phyloP scores from a whole-genome alignment of 2,888 invertebrate species.

The Trichopria drosophilae region DNA sequence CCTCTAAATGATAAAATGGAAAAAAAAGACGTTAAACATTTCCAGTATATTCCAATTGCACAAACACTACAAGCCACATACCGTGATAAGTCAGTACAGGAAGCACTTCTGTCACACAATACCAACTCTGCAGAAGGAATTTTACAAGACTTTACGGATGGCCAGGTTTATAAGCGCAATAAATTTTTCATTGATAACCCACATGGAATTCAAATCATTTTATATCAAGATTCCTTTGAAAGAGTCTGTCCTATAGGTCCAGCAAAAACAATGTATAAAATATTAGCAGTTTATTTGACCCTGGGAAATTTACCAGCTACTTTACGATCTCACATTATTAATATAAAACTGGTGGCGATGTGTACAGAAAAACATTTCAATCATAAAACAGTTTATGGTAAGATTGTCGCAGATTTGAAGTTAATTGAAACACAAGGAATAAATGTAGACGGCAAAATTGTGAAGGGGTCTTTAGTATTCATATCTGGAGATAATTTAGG shows the following conservation, averaged over 20 bases:
- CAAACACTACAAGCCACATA: slow-evolving; percentile 31
- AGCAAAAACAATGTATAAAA: slow-evolving; percentile 35
- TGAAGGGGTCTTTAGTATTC: slow-evolving; percentile 38
- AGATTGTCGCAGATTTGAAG: slow-evolving; percentile 38
- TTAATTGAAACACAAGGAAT: slow-evolving; percentile 39
- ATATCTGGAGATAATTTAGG: slow-evolving; percentile 33
- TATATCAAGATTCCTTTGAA: slow-evolving; percentile 37
- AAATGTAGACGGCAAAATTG: slow-evolving; percentile 21
- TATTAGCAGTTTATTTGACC: too few species aligned
- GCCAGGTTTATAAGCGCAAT: slow-evolving; percentile 29
- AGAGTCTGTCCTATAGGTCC: slow-evolving; percentile 29
- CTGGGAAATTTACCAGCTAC: too few species aligned
- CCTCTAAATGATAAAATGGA: slow-evolving; percentile 10
- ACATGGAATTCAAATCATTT: slow-evolving; percentile 23
- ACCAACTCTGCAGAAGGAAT: slow-evolving; percentile 8
- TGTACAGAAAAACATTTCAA: slow-evolving; percentile 40
- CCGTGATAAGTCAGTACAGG: slow-evolving; percentile 27
- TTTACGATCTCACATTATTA: too few species aligned
- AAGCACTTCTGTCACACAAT: slow-evolving; percentile 15
- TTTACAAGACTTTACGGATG: slow-evolving; percentile 34
- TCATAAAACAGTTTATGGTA: slow-evolving; percentile 33
- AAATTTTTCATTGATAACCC: slow-evolving; percentile 32
- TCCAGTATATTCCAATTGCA: slow-evolving; percentile 31
- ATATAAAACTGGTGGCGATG: too few species aligned
- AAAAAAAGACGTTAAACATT: slow-evolving; percentile 21